A percentile compares a stretch with the other conserved stretches of the same genome.
Conservation (phyloP, 2,113 vertebrate genomes). For the Argyrosomus japonicus region DNA sequence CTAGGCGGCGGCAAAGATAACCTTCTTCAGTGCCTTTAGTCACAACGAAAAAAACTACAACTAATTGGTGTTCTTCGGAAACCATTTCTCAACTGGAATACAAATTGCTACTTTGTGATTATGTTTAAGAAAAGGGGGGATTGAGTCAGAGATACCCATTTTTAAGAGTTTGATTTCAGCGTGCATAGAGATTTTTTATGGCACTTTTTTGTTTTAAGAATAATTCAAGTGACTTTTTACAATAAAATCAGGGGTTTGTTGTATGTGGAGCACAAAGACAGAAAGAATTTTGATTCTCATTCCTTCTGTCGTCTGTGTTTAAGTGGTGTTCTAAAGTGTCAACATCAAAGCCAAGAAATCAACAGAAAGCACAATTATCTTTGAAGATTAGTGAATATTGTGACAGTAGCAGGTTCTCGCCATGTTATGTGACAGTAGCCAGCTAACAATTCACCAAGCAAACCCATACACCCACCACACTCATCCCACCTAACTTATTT, state of each 20-base stretch:
- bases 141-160: background rate
- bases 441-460: background rate
- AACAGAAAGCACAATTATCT: constrained; percentile 11
- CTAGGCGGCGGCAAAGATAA: constrained; percentile 5
- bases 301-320: background rate
- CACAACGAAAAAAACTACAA: constrained; percentile 22
- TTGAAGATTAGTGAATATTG: constrained; percentile 9
- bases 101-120: constrained; percentile 16
- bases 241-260: background rate
- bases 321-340: background rate
- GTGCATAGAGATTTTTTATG: background rate
- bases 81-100: constrained; percentile 21
- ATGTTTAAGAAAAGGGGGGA: background rate
- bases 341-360: constrained; percentile 23
- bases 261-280: background rate
- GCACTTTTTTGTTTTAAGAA: background rate
- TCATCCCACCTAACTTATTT: background rate
- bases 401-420: background rate
- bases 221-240: background rate
- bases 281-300: constrained; percentile 4
- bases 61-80: constrained; percentile 34
- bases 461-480: too few species aligned
- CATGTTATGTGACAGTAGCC: background rate
- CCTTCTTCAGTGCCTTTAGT: background rate
- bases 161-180: background rate